These are phyloP conservation scores for Acanthiza pusilla DNA, from an alignment of 2,797 vertebrate species.

Conservation along the genomic window DNA sequence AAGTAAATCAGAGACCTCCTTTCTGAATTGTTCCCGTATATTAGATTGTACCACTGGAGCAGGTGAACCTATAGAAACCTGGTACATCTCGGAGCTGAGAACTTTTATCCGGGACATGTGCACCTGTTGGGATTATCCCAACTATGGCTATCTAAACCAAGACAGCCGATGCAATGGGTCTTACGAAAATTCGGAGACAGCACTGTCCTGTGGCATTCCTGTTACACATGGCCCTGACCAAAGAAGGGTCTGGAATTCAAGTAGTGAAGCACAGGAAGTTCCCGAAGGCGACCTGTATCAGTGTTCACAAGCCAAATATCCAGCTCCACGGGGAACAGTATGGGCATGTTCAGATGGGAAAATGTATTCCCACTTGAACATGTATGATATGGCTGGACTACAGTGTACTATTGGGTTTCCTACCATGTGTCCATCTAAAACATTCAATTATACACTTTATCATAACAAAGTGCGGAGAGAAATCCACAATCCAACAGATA, in stretches of 20 bases:
- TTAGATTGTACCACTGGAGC: not conserved
- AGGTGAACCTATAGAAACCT: slow-evolving; percentile 7
- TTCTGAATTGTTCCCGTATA: not conserved
- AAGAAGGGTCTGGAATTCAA: not conserved
- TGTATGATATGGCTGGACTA: slow-evolving; percentile 2
- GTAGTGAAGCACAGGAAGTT: not conserved
- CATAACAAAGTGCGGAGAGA: not conserved
- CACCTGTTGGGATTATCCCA: slow-evolving; percentile 10
- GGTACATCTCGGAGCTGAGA: not conserved
- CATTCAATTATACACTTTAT: not conserved
- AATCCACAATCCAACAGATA: not conserved
- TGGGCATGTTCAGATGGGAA: slow-evolving; percentile 14
- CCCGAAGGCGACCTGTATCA: not conserved
- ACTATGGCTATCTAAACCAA: not conserved
- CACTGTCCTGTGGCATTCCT: not conserved
- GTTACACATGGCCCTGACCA: not conserved
- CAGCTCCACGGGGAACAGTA: not conserved
- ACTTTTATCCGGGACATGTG: slow-evolving; percentile 22
- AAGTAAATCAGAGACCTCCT: not conserved
- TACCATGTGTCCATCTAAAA: slow-evolving; percentile 1
- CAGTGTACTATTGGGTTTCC: not conserved
- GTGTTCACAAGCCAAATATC: not conserved
- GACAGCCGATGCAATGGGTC: not conserved
- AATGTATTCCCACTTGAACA: slow-evolving; percentile 11
- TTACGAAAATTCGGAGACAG: not conserved